Conservation (phyloP, 2,113 vertebrate genomes). For the Microtus ochrogaster region DNA sequence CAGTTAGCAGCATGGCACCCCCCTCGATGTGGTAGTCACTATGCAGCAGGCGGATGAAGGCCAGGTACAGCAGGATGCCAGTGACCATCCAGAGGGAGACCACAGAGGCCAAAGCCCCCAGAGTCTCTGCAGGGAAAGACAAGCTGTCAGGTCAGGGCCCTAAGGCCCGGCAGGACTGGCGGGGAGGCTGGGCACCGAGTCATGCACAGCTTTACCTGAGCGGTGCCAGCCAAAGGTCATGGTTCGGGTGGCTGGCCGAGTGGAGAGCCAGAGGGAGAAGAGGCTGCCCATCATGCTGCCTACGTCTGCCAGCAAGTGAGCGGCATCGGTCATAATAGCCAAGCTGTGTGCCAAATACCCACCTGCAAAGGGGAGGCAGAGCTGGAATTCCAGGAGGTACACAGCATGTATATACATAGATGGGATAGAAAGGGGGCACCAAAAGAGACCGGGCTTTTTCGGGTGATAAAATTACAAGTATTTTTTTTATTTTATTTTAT, state of each 20-base stretch:
- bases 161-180: not conserved
- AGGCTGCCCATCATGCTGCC: conserved; percentile 97
- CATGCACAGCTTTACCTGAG: conserved; percentile 88
- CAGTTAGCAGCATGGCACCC: conserved; percentile 94
- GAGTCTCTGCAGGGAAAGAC: conserved; percentile 88
- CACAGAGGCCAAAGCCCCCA: conserved; percentile 94
- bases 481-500: not conserved
- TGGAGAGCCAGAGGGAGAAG: conserved; percentile 97
- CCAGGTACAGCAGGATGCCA: conserved; percentile 93
- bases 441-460: not conserved
- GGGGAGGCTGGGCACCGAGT: not conserved
- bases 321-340: conserved; percentile 97
- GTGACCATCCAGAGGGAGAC: conserved; percentile 98
- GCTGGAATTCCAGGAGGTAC: not conserved
- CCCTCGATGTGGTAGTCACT: conserved; percentile 97
- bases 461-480: not conserved
- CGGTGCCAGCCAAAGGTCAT: conserved; percentile 98
- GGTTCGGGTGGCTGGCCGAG: conserved; percentile 92
- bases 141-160: not conserved
- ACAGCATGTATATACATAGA: fast-evolving
- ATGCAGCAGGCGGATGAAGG: conserved; percentile 92
- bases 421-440: not conserved
- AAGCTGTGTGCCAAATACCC: conserved; percentile 97
- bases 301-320: conserved; percentile 95
- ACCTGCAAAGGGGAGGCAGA: conserved; percentile 83